Evolutionary conservation across 2,113 vertebrate species (phyloP), one percentile per base, ranked within the genome.

Genomic region (Uropsilus gracilis): DNA sequence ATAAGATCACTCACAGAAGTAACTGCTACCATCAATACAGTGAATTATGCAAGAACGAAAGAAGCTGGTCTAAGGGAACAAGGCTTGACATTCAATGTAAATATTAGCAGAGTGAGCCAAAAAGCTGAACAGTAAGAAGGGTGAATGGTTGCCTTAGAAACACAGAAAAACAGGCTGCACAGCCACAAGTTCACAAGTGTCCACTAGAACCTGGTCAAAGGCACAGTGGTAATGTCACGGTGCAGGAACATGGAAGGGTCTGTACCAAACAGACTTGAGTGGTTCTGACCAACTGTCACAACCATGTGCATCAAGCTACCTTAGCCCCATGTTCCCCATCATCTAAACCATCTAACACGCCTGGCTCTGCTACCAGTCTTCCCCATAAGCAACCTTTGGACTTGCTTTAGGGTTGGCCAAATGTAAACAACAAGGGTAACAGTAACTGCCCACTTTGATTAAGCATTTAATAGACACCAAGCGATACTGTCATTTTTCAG

Each of bases 11-110:
- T 24, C 42, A 53, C 0, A 92, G 73, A 95, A 88, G 88, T 92
- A 94, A 86, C 90, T 63, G 85, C 61, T 53, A 71, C 69, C 90
- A 76, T 81, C 73, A 95, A 82, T 73, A 90, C 28, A 81, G 42
- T 77, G 68, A 88, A 92, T 94, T 92, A 95, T 20, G 8, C 20
- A 81, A 85, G 91, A 87, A 32, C 6, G 18, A 55, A 90, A 86
- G 20, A 86, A 55, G 63, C n/a, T 78, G n/a, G 42, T 32, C 57
- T 50, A 53, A 69, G 68, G 26, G 64, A 91, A 12, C 17, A 83
- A 82, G 59, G 12, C 37, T 91, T 69, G 64, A 73, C 3, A 59
- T 44, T 44, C 72, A 77, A 81, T 48, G 28, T 17, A 94, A 91
- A 91, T 55, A 84, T 86, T 34, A 76, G 86, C 44, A 34, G 5